Evolutionary conservation across 2,888 invertebrate species (phyloP), one percentile per base, ranked within the genome.

Genomic region (Tipula vernalis): DNA sequence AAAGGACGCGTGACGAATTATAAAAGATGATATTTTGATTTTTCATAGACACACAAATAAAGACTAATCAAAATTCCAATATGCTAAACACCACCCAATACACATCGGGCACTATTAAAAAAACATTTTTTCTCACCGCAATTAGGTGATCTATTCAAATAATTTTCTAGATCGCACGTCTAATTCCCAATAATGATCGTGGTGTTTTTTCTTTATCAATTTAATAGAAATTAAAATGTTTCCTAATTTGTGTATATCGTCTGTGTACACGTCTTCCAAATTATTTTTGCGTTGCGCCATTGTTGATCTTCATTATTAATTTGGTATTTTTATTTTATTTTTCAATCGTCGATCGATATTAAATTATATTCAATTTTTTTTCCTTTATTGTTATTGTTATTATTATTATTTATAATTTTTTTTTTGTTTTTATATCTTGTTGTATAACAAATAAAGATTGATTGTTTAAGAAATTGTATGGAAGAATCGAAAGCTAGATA

Each of bases 1-100:
- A 71, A 71, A 71, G 71, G 71, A 71, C 71, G 71, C 71, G 71
- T 71, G 71, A 71, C 71, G 71, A 71, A 71, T 71, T 71, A 71
- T 71, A 71, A 71, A 71, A 71, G 71, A 71, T 71, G 71, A 71
- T 71, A 71, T 71, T 71, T 71, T 71, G 71, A 71, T 71, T 71
- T 71, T 71, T 10, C 71, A 71, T 71, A 15, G 6, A 57, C 18
- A 57, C n/a, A 41, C 5, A 41, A 41, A n/a, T n/a, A n/a, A 39
- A 39, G 5, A 2, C 5, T 1, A 39, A 39, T 39, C 1, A 39
- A 39, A 39, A 39, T 2, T 39, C 39, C 39, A 0, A 39, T n/a
- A 51, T 51, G 13, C 15, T 28, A 28, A 28, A 71, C 71, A 51
- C n/a, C 71, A 71, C 71, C 71, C 71, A 18, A 28, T 28, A 10